Evolutionary conservation across 2,888 invertebrate genomes (phyloP), one percentile per base, ranked within the genome.

Genomic region (Geophilus truncorum): DNA sequence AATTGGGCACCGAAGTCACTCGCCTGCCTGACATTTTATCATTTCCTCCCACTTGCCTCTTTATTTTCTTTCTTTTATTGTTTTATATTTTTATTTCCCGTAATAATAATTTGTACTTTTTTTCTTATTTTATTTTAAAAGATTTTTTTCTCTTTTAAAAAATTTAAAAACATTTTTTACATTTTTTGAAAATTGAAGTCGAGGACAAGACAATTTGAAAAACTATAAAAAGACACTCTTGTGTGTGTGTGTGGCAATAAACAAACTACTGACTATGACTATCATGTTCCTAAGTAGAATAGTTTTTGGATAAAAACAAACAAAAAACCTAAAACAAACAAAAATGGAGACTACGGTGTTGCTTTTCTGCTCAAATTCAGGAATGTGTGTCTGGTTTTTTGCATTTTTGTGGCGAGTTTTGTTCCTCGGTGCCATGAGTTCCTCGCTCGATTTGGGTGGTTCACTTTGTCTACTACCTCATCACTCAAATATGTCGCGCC

Each of bases 171-270:
- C 9, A 6, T 32, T 32, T 32, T 32, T 25, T 79, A 32, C 23
- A 70, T 62, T 45, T 79, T 45, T 28, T 32, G 79, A 79, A 79
- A 79, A 25, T 28, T 25, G 21, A 79, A 32, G 18, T 79, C 51
- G 32, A 79, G 51, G 32, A 79, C 32, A 79, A 34, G 62, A 70
- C 34, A 36, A 32, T 80, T 78, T 80, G 32, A 70, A 34, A 80
- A 77, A 34, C 23, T 77, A 80, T n/a, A 23, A 70, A 70, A 70
- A 70, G 28, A 70, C 25, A 70, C 70, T 25, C 28, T 77, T 77
- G 57, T 80, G 80, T 70, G 70, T 70, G 70, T 70, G 70, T 70
- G 70, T 70, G 70, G 70, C 70, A 70, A 70, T 70, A 70, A 70
- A 70, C 70, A 70, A 70, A 70, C 70, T 70, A 70, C 70, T 70